These are phyloP conservation scores for Diabrotica virgifera DNA, from an alignment of 1,140 invertebrate species.

Conservation along the genomic window DNA sequence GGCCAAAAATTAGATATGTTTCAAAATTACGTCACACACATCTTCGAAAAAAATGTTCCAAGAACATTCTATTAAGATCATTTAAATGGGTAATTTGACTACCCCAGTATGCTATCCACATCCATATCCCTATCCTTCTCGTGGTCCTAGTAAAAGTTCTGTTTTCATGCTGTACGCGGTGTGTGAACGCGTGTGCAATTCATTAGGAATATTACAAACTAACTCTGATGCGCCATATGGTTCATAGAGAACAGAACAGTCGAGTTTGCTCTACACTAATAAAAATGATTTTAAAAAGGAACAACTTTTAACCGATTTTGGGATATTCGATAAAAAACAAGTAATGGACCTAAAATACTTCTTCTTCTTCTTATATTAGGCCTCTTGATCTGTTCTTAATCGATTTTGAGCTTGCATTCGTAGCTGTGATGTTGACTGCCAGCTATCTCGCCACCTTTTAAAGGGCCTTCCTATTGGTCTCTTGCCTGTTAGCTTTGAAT, in stretches of 20 bases:
- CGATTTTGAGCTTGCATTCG: too few species aligned
- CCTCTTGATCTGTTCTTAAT: too few species aligned
- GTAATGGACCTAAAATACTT: too few species aligned
- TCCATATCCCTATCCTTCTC: not conserved
- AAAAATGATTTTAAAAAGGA: constrained; percentile 2
- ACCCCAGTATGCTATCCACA: not conserved
- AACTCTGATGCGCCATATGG: constrained; percentile 46
- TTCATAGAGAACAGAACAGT: constrained; percentile 25
- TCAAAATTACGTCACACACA: too few species aligned
- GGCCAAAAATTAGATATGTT: too few species aligned
- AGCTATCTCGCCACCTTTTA: too few species aligned
- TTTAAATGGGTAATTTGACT: not conserved
- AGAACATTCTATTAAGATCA: too few species aligned
- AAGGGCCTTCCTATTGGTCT: too few species aligned
- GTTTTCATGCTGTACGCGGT: constrained; percentile 46
- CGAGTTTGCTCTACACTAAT: constrained; percentile 5
- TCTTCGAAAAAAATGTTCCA: too few species aligned
- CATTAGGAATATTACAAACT: constrained; percentile 51
- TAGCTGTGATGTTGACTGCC: too few species aligned
- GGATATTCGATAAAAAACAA: not conserved
- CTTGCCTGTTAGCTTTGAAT: too few species aligned
- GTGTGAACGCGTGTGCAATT: constrained; percentile 43
- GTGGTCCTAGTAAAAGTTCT: constrained; percentile 36
- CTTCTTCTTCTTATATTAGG: too few species aligned
- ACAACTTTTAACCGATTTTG: not conserved